Conservation (phyloP, 2,888 invertebrate genomes). For the Nomada goodeniana region DNA sequence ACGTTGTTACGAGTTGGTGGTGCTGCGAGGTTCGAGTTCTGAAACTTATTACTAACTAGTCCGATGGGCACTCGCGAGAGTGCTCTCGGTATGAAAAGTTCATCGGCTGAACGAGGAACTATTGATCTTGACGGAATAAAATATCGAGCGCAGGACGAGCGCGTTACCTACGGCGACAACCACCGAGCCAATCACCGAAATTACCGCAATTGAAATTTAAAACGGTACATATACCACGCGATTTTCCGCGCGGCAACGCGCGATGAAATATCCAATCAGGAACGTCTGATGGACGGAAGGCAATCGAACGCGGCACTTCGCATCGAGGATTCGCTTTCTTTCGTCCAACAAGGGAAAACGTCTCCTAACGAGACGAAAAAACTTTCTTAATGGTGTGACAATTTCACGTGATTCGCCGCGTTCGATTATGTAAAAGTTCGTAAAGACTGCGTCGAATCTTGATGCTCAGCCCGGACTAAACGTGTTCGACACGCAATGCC, state of each 20-base stretch:
- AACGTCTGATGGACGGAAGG: too few relatives aligned
- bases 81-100: too few relatives aligned
- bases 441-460: conserved; percentile 17
- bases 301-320: background rate
- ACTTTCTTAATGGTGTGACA: background rate
- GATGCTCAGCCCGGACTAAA: background rate
- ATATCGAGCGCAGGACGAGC: too few relatives aligned
- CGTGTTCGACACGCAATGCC: background rate
- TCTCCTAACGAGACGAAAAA: background rate
- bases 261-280: too few relatives aligned
- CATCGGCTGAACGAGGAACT: background rate
- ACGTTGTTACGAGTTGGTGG: background rate
- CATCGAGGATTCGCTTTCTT: background rate
- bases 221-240: too few relatives aligned
- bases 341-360: conserved; percentile 7
- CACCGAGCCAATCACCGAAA: too few relatives aligned
- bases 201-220: too few relatives aligned
- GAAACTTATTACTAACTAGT: background rate
- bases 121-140: background rate
- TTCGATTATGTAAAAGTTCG: conserved; percentile 37
- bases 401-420: background rate
- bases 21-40: background rate
- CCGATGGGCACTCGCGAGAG: background rate
- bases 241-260: too few relatives aligned
- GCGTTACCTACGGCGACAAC: too few relatives aligned